Base-by-base conservation (phyloP, 1,140 invertebrate species). In the Ceratitis capitata region DNA sequence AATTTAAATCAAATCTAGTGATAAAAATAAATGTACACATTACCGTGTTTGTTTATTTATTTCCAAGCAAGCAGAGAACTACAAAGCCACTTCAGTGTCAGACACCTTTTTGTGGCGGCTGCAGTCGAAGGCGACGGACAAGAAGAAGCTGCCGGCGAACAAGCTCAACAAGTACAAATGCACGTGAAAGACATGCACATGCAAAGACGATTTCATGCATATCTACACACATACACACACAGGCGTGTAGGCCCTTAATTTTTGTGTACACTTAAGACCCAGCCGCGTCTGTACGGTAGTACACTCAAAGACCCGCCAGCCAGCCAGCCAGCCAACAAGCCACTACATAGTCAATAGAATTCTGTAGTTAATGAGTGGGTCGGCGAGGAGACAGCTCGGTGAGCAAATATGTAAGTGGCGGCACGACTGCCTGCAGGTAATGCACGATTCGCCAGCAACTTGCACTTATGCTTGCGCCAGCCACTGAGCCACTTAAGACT, bases 361-460 rank as follows among this genome's bases (percentile, higher is more conserved):
- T 39, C 35, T 32, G 5, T 39, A n/a, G 64, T 12, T 78, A 2
- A n/a, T 10, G 39, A 23, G 39, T 78, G 39, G 6, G 42, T 5
- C 64, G 39, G n/a, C 23, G 5, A 5, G 19, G 23, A 1, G 26
- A 12, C 29, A n/a, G 7, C n/a, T n/a, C 32, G 69, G 69, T 45
- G 6, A 19, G 39, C 4, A 49, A 32, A 69, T 32, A 32, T 39
- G 29, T 69, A 74, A 39, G 69, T 78, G n/a, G 39, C 35, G 39
- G 39, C 69, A 78, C 69, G 69, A 78, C 35, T 78, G n/a, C n/a
- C 69, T 78, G 69, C 69, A 78, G 69, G 69, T 78, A 78, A 78
- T 78, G 69, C 69, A 78, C 69, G 69, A 39, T 78, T 78, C 12
- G 69, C 69, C 69, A 23, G 39, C 39, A n/a, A 19, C 39, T 23